A percentile compares a stretch with the other conserved stretches of the same genome.
phyloP scores from a whole-genome alignment of 1,140 invertebrate species.

The Zaprionus tsacasi region DNA sequence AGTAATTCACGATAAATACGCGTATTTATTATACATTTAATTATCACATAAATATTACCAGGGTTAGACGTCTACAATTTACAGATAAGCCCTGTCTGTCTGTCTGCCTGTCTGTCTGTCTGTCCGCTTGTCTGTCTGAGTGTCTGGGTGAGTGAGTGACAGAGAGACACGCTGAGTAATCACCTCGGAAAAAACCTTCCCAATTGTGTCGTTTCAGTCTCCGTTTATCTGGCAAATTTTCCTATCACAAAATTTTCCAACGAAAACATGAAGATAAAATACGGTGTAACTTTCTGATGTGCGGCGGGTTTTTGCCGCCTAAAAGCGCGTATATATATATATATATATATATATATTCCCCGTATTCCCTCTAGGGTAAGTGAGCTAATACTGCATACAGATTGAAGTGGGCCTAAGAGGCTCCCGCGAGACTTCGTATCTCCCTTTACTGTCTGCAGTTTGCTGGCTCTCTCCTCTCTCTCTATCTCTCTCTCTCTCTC shows the following conservation, averaged over 20 bases:
- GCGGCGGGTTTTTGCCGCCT: not conserved
- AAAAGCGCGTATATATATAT: not conserved
- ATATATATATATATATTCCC: not conserved
- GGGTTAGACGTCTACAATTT: slow-evolving; percentile 2
- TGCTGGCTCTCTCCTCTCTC: not conserved
- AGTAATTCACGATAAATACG: not conserved
- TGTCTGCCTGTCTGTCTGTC: not conserved
- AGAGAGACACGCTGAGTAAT: not conserved
- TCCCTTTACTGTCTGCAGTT: not conserved
- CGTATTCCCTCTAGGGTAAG: not conserved
- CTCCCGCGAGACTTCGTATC: not conserved
- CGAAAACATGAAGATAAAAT: not conserved
- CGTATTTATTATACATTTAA: slow-evolving; percentile 3
- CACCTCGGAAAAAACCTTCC: not conserved
- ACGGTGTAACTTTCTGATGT: not conserved
- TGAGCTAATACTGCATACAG: not conserved
- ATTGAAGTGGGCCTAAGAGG: not conserved
- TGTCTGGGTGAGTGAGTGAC: not conserved
- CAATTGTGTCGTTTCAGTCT: not conserved
- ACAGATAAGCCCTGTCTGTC: not conserved
- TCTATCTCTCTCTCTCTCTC: not conserved
- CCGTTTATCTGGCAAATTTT: slow-evolving; percentile 5
- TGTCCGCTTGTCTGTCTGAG: not conserved
- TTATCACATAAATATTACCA: not conserved
- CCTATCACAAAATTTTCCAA: slow-evolving; percentile 6